Evolutionary conservation across 2,888 invertebrate genomes (phyloP).

Genomic region (Tetragnatha montana): DNA sequence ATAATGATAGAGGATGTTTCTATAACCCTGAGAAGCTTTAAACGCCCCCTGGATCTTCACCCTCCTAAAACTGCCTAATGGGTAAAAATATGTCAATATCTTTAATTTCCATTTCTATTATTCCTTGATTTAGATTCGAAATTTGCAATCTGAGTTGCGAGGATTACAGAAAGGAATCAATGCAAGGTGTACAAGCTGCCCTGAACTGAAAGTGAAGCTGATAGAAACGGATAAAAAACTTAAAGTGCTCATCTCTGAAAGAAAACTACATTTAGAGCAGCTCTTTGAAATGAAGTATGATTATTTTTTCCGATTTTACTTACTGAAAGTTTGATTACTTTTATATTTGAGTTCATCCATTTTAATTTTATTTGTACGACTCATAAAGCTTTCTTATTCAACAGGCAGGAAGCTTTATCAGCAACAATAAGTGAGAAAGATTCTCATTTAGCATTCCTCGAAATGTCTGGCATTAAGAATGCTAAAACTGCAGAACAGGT

Average conservation of each 20-base stretch:
- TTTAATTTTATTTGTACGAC: neutral
- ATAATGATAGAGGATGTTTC: no score
- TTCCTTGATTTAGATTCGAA: conserved; percentile 79
- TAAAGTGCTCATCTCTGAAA: conserved; percentile 80
- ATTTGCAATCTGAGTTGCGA: conserved; percentile 83
- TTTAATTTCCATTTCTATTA: no score
- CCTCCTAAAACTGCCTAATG: no score
- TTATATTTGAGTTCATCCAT: neutral
- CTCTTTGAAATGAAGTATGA: conserved; percentile 86
- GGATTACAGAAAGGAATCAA: conserved; percentile 83
- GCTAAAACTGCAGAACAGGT: conserved; percentile 82
- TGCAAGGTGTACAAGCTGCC: conserved; percentile 83
- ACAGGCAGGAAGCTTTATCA: conserved; percentile 88
- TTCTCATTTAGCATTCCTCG: conserved; percentile 88
- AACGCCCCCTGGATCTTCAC: no score
- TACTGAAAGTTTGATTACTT: neutral
- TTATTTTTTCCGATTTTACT: neutral
- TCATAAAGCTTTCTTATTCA: conserved; percentile 42
- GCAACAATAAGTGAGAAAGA: conserved; percentile 91
- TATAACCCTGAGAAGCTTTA: no score
- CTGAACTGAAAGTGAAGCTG: conserved; percentile 81
- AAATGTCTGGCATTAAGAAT: conserved; percentile 83
- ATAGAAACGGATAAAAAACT: conserved; percentile 82
- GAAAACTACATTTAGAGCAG: conserved; percentile 84
- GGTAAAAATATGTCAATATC: neutral